Evolutionary conservation across 2,797 vertebrate genomes (phyloP).

Genomic region (Poecilia picta): DNA sequence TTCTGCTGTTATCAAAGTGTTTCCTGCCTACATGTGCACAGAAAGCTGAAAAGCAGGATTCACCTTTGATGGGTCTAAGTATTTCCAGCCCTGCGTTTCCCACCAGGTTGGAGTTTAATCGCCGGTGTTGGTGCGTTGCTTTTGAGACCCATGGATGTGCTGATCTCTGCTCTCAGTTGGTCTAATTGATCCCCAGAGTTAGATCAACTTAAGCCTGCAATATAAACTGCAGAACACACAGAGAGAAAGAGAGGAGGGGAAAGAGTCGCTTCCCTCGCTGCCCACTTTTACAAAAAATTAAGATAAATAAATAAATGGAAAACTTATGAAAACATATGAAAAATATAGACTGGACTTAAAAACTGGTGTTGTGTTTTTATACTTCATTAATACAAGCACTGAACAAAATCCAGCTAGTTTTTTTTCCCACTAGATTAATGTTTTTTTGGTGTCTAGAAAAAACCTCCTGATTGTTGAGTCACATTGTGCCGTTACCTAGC

Average conservation of each 20-base stretch:
- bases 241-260: conserved; percentile 18
- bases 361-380: background rate
- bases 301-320: background rate
- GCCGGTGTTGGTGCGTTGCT: conserved; percentile 34
- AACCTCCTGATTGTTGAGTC: too few species aligned
- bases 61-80: conserved; percentile 50
- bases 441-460: background rate
- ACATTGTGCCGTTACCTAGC: too few species aligned
- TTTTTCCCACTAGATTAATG: too few species aligned
- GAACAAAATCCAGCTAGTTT: background rate
- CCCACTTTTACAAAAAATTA: background rate
- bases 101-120: conserved; percentile 37
- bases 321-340: background rate
- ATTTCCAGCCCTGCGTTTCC: conserved; percentile 37
- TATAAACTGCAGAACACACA: conserved; percentile 29
- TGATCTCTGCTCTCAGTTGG: conserved; percentile 53
- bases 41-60: conserved; percentile 29
- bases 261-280: conserved; percentile 4
- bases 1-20: conserved; percentile 45
- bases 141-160: conserved; percentile 44
- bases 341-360: background rate
- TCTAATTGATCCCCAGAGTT: conserved; percentile 46
- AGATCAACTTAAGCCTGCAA: conserved; percentile 22
- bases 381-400: too few species aligned
- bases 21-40: conserved; percentile 6